phyloP scores from a whole-genome alignment of 2,888 invertebrate species.

The Troilus luridus region DNA sequence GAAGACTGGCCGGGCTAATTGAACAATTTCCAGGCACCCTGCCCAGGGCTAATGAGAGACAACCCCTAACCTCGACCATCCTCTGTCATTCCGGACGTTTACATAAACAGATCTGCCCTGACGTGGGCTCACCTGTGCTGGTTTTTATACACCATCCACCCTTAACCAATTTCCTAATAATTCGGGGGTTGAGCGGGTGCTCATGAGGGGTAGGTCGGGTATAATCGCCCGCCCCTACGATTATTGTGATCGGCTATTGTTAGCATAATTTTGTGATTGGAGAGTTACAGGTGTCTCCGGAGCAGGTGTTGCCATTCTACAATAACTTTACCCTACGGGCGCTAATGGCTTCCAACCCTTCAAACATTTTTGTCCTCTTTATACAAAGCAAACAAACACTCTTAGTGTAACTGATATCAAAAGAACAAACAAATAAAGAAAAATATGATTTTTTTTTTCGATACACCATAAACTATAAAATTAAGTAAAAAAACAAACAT shows the following conservation, averaged over 20 bases:
- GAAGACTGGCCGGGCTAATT: not conserved
- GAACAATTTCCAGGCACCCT: conserved; percentile 3
- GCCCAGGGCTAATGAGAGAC: not conserved
- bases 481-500: too few relatives aligned
- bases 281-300: conserved; percentile 23
- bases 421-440: not conserved
- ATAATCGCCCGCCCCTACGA: conserved; percentile 5
- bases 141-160: conserved; percentile 1
- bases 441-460: too few relatives aligned
- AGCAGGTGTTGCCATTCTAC: conserved; percentile 42
- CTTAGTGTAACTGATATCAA: not conserved
- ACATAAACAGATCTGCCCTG: conserved; percentile 10
- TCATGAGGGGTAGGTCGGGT: conserved; percentile 23
- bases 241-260: conserved; percentile 48
- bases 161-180: conserved; percentile 26
- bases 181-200: not conserved
- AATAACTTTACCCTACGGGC: conserved; percentile 9
- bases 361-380: not conserved
- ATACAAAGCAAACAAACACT: not conserved
- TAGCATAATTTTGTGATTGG: conserved; percentile 56
- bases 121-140: not conserved
- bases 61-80: conserved; percentile 20
- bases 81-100: not conserved
- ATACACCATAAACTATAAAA: too few relatives aligned
- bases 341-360: not conserved